Percentiles rank a stretch among this genome's conserved stretches.
Conservation (phyloP, 2,888 invertebrate species). For the Halictus ligatus region DNA sequence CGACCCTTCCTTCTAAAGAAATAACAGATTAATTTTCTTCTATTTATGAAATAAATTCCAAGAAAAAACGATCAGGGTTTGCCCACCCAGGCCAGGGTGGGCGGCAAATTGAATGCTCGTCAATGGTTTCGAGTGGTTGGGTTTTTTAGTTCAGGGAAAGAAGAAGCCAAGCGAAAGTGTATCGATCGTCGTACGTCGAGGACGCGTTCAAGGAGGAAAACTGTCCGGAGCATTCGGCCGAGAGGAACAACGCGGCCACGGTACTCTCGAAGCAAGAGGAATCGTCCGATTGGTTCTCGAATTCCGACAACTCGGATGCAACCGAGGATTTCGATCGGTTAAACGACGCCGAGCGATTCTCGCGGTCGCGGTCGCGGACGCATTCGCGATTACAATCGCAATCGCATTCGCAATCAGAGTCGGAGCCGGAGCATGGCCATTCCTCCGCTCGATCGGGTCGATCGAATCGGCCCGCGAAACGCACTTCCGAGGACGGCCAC, state of each 20-base stretch:
- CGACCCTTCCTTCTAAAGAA: too few relatives aligned
- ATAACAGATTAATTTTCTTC: too few relatives aligned
- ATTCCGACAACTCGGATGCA: not conserved
- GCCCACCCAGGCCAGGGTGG: too few relatives aligned
- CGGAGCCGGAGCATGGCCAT: not conserved
- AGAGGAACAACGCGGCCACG: constrained; percentile 25
- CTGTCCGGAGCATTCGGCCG: constrained; percentile 72
- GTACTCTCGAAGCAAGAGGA: not conserved
- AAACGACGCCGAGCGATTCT: not conserved
- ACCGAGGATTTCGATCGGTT: not conserved
- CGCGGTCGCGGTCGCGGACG: not conserved
- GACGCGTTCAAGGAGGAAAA: constrained; percentile 78
- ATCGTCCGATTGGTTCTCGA: not conserved
- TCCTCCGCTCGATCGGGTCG: not conserved
- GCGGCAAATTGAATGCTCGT: not conserved
- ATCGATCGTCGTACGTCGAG: constrained; percentile 74
- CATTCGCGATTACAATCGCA: not conserved
- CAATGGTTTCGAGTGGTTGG: not conserved
- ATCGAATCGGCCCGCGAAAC: constrained; percentile 9
- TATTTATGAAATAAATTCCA: too few relatives aligned
- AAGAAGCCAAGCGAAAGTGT: constrained; percentile 78
- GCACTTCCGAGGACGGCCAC: not conserved
- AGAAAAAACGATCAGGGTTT: too few relatives aligned
- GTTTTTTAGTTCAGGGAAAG: constrained; percentile 78
- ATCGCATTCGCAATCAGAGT: not conserved